Evolutionary conservation across 2,797 vertebrate species (phyloP), one percentile per base, ranked within the genome.

Genomic region (Cryptoprocta ferox): DNA sequence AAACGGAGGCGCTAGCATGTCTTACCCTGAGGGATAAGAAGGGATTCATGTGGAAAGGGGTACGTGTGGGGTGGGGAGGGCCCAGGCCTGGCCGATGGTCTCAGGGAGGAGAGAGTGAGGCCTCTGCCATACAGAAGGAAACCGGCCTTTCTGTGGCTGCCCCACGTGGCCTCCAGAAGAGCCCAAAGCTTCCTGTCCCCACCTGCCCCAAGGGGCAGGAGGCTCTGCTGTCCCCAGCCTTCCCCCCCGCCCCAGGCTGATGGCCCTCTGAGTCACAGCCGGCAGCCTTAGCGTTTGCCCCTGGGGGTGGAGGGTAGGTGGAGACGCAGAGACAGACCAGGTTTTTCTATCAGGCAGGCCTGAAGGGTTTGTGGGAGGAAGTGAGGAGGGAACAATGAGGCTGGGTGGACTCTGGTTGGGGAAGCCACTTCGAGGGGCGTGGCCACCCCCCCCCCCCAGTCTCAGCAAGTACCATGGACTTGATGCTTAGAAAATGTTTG

Each of bases 221-320:
- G 30, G 18, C 26, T 21, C 39, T 37, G 5, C 87, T 70, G 53
- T 30, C 16, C 53, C 50, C 19, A 6, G n/a, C 28, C 65, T 73
- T 30, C 18, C 11, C 4, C 26, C 7, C 10, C 42, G 7, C 39
- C 18, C 65, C 63, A 10, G 26, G 18, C 37, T 66, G 42, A 50
- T 6, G 6, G 68, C 81, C 59, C 81, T 39, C 71, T 24, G 78
- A 78, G 63, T 14, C 39, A 32, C 26, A 81, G 84, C 66, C 84
- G 32, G n/a, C 18, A 16, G 65, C 76, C 15, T 39, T 8, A 32
- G 75, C 12, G 6, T 56, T 56, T 26, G 45, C 48, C 42, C 26
- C 8, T 5, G 3, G 24, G 39, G 35, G 35, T 0, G n/a, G 56
- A 9, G 2, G 8, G 24, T 19, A 10, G 0, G 35, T 42, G 10